Conservation (phyloP, 2,113 vertebrate genomes). For the Australoheros scitulus region DNA sequence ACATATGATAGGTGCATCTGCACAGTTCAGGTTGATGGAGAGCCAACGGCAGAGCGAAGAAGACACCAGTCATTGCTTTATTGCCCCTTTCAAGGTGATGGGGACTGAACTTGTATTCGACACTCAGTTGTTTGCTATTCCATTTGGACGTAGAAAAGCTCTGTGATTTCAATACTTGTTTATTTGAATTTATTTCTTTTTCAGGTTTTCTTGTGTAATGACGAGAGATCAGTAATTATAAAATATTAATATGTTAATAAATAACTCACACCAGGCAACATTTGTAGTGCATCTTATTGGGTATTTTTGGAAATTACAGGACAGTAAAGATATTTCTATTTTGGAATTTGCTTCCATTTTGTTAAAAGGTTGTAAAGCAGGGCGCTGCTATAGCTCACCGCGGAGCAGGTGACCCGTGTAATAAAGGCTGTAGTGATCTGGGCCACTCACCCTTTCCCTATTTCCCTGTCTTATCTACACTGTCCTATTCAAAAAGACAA, state of each 20-base stretch:
- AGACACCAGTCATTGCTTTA: neutral
- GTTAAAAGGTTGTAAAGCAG: neutral
- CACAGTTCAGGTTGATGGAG: constrained; percentile 12
- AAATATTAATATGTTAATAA: constrained; percentile 43
- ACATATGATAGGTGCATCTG: constrained; percentile 17
- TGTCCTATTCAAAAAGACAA: neutral
- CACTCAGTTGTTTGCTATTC: constrained; percentile 18
- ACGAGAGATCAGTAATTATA: constrained; percentile 44
- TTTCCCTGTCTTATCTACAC: neutral
- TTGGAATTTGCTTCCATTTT: neutral
- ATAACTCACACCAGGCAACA: constrained; percentile 39
- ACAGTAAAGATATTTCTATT: neutral
- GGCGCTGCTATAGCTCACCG: neutral
- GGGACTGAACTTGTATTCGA: neutral
- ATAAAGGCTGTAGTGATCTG: neutral
- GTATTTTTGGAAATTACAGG: neutral
- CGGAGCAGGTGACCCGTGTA: neutral
- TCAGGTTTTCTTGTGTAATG: constrained; percentile 51
- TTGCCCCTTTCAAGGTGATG: neutral
- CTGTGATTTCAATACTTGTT: constrained; percentile 58
- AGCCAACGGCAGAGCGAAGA: constrained; percentile 6
- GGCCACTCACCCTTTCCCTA: too few species aligned
- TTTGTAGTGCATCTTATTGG: neutral
- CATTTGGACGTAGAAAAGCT: constrained; percentile 47
- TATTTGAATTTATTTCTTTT: constrained; percentile 52